Percentiles rank a stretch among this genome's conserved stretches.
Conservation (phyloP, 2,113 vertebrate genomes). For the Ceyx cyanopectus region DNA sequence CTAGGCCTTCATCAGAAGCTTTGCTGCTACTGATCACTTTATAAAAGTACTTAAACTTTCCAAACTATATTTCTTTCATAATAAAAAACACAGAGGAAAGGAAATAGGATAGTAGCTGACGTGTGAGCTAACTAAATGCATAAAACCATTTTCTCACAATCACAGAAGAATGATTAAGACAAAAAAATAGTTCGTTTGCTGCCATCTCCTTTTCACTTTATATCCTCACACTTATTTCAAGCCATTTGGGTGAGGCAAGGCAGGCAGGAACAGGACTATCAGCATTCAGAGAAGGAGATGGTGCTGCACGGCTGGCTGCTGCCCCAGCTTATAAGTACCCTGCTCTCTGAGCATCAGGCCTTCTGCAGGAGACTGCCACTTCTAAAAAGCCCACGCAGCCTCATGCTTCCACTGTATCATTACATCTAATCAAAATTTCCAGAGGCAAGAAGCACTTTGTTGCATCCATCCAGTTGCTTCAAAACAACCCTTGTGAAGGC, state of each 20-base stretch:
- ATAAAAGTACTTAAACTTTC: neutral
- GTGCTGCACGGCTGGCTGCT: neutral
- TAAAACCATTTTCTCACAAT: neutral
- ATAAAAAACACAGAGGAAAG: neutral
- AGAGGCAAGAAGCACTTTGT: neutral
- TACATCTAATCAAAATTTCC: neutral
- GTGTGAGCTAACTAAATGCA: neutral
- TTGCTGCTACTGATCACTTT: neutral
- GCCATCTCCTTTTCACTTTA: neutral
- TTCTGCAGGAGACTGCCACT: neutral
- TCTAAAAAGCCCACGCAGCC: neutral
- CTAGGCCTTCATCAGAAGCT: neutral
- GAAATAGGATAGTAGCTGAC: neutral
- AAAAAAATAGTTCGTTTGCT: neutral
- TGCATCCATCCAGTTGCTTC: neutral
- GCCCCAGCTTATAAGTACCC: accelerated
- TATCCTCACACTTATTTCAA: neutral
- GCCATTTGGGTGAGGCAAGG: neutral
- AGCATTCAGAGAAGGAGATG: neutral
- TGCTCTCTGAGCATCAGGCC: accelerated
- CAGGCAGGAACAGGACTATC: neutral
- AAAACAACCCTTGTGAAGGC: neutral
- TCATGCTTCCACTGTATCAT: neutral
- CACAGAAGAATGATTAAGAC: neutral
- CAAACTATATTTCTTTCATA: neutral